Base-by-base conservation (phyloP, 2,113 vertebrate species). In the Hemibagrus wyckioides region DNA sequence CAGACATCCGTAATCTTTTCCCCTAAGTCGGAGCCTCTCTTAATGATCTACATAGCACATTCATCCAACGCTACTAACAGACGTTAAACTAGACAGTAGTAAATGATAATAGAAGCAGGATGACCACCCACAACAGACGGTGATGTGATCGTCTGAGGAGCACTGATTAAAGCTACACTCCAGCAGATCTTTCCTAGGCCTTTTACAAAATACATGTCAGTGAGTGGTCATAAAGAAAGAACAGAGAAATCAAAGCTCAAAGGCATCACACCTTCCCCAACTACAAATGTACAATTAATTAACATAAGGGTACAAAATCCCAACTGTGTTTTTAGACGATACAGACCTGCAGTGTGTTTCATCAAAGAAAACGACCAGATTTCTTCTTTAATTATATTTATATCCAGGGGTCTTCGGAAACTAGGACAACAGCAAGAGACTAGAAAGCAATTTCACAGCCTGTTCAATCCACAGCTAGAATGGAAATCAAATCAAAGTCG, bases 361-460 rank as follows among this genome's bases (percentile, higher is more conserved):
- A 83, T 81, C 30, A 48, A 75, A 82, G 17, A 67, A 73, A 76
- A 4, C 56, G 14, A 33, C 82, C 44, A 36, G 69, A 65, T 76
- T 48, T 52, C 54, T 54, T 21, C 28, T 63, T 71, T 85, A 80
- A 87, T 87, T 73, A 83, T 86, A 67, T 52, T 65, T 36, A 67
- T 69, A 83, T 87, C 69, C 81, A 87, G 41, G 69, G 65, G 86
- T 87, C 80, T 76, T 63, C 63, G 56, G 41, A 87, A 87, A 83
- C 80, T 87, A 77, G 86, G 86, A 83, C 67, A 87, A 87, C 54
- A 44, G 69, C 57, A 87, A 76, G 80, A 30, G 25, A 48, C 69
- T 87, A 83, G 80, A 83, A 87, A 83, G 80, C 50, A 76, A 87
- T 86, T 86, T 86, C 50, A 69, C 85, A 86, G 39, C 2, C 33